Conservation (phyloP, 2,797 vertebrate species). For the Pygocentrus nattereri region DNA sequence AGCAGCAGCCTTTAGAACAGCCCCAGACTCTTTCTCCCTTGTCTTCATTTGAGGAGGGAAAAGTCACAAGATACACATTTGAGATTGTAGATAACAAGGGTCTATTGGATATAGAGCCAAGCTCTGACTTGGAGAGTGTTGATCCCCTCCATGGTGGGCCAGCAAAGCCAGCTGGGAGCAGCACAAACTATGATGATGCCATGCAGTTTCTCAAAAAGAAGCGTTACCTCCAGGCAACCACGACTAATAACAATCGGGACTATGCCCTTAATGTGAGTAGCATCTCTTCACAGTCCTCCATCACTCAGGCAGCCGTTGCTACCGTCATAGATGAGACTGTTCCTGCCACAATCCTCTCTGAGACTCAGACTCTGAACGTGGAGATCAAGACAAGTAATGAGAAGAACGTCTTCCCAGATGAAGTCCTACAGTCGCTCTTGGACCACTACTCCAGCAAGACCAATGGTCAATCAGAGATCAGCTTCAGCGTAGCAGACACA, state of each 20-base stretch:
- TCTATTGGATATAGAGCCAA: conserved; percentile 90
- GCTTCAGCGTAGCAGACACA: conserved; percentile 93
- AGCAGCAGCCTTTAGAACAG: conserved; percentile 83
- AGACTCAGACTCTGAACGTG: conserved; percentile 88
- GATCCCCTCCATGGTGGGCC: conserved; percentile 90
- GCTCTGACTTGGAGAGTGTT: conserved; percentile 88
- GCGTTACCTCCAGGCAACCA: conserved; percentile 93
- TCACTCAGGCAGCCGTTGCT: conserved; percentile 90
- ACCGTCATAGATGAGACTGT: conserved; percentile 92
- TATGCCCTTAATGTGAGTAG: conserved; percentile 90
- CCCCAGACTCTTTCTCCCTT: conserved; percentile 88
- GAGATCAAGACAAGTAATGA: conserved; percentile 94
- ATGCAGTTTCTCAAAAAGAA: conserved; percentile 99
- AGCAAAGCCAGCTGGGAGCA: conserved; percentile 90
- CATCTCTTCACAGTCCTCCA: conserved; percentile 91
- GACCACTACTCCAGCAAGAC: conserved; percentile 98
- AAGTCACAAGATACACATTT: conserved; percentile 93
- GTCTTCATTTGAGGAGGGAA: conserved; percentile 91
- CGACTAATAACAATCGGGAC: conserved; percentile 87
- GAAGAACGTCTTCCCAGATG: conserved; percentile 96
- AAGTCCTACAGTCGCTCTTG: conserved; percentile 96
- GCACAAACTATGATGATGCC: conserved; percentile 97
- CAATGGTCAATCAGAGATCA: conserved; percentile 96
- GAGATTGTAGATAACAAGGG: conserved; percentile 96
- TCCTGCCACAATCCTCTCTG: conserved; percentile 88